Percentiles rank a stretch among this genome's conserved stretches.
phyloP scores from a whole-genome alignment of 1,140 invertebrate genomes.

The Augochlora pura region DNA sequence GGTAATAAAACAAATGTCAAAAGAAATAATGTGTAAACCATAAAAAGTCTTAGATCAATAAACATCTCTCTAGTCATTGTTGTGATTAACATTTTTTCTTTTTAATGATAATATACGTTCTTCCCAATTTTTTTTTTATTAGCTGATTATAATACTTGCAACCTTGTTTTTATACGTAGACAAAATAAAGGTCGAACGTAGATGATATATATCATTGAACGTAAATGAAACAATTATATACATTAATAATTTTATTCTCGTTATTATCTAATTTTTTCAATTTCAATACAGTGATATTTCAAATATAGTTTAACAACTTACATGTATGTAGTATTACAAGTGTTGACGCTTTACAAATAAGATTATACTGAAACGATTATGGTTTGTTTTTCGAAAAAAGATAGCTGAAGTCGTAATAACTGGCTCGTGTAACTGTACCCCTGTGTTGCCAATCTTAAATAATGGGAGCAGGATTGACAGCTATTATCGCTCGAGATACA shows the following conservation, averaged over 20 bases:
- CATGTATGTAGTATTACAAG: neutral
- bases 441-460: too few relatives aligned
- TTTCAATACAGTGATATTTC: neutral
- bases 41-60: neutral
- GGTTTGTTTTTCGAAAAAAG: too few relatives aligned
- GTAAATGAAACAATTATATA: neutral
- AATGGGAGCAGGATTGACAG: too few relatives aligned
- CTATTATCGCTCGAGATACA: too few relatives aligned
- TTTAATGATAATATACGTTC: too few relatives aligned
- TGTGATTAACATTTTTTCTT: neutral
- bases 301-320: neutral
- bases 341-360: neutral
- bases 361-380: constrained; percentile 7
- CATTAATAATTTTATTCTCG: neutral
- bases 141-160: neutral
- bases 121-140: too few relatives aligned
- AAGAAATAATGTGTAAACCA: neutral
- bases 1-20: neutral
- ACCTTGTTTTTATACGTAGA: neutral
- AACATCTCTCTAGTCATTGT: neutral
- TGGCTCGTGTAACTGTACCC: too few relatives aligned
- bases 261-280: constrained; percentile 1
- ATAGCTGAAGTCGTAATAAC: too few relatives aligned
- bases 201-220: too few relatives aligned
- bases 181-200: neutral